phyloP scores from a whole-genome alignment of 2,797 vertebrate species.

The Oreonectes daqikongensis region DNA sequence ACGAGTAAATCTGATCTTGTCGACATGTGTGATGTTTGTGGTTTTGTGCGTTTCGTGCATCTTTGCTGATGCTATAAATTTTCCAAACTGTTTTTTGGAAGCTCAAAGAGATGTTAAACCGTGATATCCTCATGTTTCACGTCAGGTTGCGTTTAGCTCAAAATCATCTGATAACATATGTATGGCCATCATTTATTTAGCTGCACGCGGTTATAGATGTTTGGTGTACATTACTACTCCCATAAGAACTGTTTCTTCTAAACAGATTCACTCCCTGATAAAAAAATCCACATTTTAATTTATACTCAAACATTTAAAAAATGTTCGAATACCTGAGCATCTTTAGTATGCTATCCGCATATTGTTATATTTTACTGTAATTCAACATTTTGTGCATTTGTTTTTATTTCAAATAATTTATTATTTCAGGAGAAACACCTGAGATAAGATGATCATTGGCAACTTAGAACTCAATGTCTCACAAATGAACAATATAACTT shows the following conservation, averaged over 20 bases:
- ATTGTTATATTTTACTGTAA: too few species aligned
- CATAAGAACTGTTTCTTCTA: too few species aligned
- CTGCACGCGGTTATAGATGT: background rate
- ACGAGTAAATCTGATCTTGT: constrained; percentile 47
- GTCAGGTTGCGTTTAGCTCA: background rate
- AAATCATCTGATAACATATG: constrained; percentile 3
- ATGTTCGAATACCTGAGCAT: too few species aligned
- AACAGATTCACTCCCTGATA: too few species aligned
- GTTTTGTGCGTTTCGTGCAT: constrained; percentile 12
- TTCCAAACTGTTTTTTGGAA: background rate
- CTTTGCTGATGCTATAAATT: constrained; percentile 10
- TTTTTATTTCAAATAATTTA: too few species aligned
- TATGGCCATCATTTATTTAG: background rate
- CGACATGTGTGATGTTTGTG: background rate
- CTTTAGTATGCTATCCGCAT: too few species aligned
- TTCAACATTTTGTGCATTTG: too few species aligned
- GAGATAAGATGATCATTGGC: too few species aligned
- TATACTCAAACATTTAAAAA: too few species aligned
- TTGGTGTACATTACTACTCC: too few species aligned
- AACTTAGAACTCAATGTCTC: too few species aligned
- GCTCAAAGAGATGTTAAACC: background rate
- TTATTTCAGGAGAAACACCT: background rate
- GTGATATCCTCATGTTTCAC: constrained; percentile 4
- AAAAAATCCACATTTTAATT: too few species aligned
- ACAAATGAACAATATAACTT: background rate